Evolutionary conservation across 2,888 invertebrate genomes (phyloP), one percentile per base, ranked within the genome.

Genomic region (Lissocephala sabroskyi): DNA sequence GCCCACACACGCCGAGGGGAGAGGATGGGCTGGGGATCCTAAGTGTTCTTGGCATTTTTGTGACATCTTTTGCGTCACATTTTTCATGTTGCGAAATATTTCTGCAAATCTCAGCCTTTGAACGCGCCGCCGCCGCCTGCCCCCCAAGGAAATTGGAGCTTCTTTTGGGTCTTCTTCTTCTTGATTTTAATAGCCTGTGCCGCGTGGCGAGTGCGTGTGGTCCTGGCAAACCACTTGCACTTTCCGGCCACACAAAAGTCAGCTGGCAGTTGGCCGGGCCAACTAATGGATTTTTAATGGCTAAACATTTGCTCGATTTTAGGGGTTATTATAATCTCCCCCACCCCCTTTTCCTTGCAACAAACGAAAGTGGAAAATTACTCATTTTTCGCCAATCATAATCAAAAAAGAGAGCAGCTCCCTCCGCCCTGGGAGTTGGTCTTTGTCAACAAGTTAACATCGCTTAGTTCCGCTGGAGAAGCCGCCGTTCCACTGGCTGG

Each of bases 61-160:
- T 68, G 79, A 79, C 76, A 78, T 59, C 70, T 66, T 73, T 52
- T 54, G 66, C 62, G 46, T 60, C 65, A 58, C 68, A 79, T 75
- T 79, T 75, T 62, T 56, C 62, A 64, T 62, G 55, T 64, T 67
- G 74, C 67, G 64, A 67, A 70, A 71, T 67, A 70, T 74, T 79
- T 68, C 67, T 59, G 71, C 75, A 79, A 79, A 79, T 79, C 79
- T 64, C 65, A 35, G 57, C 41, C 54, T 78, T 77, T 79, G 75
- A 79, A 60, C n/a, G 61, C 19, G 6, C 19, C 26, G 29, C 33
- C 33, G n/a, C n/a, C 7, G 4, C 64, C 13, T 51, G 23, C 4
- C 37, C 11, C 6, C 19, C 18, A n/a, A 11, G 37, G 23, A 37
- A 37, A 37, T 18, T 6, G 13, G 35, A 35, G 35, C 35, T n/a